A percentile compares a stretch with the other conserved stretches of the same genome.
Evolutionary conservation across 2,888 invertebrate genomes (phyloP).

Genomic region (Drosophila rubida): DNA sequence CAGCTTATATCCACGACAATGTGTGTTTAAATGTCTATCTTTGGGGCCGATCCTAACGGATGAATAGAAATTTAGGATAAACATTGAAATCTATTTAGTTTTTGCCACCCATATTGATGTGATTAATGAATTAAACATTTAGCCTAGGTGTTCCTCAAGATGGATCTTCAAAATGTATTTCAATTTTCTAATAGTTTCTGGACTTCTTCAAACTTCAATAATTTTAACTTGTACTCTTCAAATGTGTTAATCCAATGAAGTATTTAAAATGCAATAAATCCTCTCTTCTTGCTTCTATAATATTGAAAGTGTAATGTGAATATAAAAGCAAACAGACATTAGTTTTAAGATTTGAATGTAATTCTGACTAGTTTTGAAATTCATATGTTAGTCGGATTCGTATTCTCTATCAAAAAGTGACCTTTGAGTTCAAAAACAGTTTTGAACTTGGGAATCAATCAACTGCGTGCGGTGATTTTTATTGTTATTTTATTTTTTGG

Average conservation of each 20-base stretch:
- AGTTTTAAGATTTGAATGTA: not conserved
- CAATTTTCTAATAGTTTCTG: not conserved
- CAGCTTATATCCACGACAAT: conserved; percentile 35
- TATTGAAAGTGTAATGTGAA: not conserved
- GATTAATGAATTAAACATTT: not conserved
- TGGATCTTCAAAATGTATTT: not conserved
- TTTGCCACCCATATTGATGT: not conserved
- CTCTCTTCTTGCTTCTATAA: too few relatives aligned
- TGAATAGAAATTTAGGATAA: conserved; percentile 19
- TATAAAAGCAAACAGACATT: not conserved
- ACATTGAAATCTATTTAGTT: conserved; percentile 7
- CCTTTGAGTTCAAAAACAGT: not conserved
- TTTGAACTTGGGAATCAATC: not conserved
- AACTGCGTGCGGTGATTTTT: not conserved
- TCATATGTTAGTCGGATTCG: not conserved
- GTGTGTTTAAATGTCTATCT: conserved; percentile 42
- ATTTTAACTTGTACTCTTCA: not conserved
- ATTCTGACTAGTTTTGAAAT: not conserved
- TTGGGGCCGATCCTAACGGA: conserved; percentile 29
- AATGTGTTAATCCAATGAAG: not conserved
- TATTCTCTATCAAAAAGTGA: not conserved
- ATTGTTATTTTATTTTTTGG: not conserved
- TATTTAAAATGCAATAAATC: too few relatives aligned
- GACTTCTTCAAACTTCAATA: not conserved
- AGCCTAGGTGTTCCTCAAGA: not conserved